Evolutionary conservation across 92 coral and sea anemone genomes (phyloP), one percentile per base, ranked within the genome.

Genomic region (Diadumene lineata): DNA sequence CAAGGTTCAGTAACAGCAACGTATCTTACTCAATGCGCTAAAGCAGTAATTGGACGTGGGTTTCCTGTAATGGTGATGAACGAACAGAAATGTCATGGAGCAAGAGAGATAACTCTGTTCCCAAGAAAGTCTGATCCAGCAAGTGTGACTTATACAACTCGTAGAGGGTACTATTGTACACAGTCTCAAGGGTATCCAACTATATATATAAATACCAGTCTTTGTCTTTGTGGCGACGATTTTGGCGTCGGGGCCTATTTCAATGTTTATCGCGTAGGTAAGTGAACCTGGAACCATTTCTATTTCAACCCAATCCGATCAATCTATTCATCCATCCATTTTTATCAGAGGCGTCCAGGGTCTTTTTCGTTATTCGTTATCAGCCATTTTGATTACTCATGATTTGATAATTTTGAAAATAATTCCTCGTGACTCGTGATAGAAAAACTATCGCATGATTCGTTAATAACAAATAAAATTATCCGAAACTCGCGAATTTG

Each of bases 1-100:
- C n/a, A n/a, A 17, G 19, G 31, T 1, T 21, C 68, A 4, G 1
- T 62, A 62, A 1, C 25, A 1, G 17, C 7, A n/a, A 10, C 38
- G 19, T 53, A 53, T 28, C 7, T 19, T 62, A 11, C 29, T 56
- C 77, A 11, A 62, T 69, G 15, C 74, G 85, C 43, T 2, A 66
- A 34, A 34, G 77, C 77, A 1, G 77, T 62, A 18, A 21, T 11
- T n/a, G 77, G 66, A 11, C 57, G 77, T 55, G 77, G 77, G 1
- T 56, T 31, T 56, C 77, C 66, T 3, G 57, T n/a, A 32, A 31
- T 56, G 31, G 27, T 13, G 0, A 23, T 72, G 3, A 31, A 31
- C 46, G 21, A 31, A 27, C 30, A 61, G 15, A 56, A 72, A 21
- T 72, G 77, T 26, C 9, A 31, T 28, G 64, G 60, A 1, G 16